Conservation (phyloP, 2,888 invertebrate genomes). For the Heliconius cydno region DNA sequence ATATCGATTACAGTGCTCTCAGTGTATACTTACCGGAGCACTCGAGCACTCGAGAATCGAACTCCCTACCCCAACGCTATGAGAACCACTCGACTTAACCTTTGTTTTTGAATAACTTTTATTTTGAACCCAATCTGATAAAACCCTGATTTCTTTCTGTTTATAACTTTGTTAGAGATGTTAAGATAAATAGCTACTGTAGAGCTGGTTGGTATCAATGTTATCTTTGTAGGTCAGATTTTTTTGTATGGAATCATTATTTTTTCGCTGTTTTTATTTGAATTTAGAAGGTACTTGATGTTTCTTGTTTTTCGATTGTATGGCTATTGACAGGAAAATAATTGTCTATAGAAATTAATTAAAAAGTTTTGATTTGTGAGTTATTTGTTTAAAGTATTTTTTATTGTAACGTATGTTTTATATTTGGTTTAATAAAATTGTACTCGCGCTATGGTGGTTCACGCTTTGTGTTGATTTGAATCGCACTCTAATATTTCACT, state of each 20-base stretch:
- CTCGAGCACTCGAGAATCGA: constrained; percentile 51
- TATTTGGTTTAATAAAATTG: too few species aligned
- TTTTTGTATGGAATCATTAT: constrained; percentile 6
- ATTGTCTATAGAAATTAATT: neutral
- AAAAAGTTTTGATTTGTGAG: neutral
- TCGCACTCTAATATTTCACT: too few species aligned
- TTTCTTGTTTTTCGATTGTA: constrained; percentile 6
- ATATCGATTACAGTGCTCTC: constrained; percentile 69
- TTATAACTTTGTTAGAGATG: constrained; percentile 50
- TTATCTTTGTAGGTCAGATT: constrained; percentile 15
- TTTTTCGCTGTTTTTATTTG: neutral
- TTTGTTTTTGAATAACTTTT: constrained; percentile 53
- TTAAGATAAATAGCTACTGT: neutral
- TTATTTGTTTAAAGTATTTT: neutral
- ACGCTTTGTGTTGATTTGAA: too few species aligned
- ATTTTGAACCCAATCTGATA: constrained; percentile 49
- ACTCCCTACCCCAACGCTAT: constrained; percentile 49
- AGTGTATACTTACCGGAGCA: constrained; percentile 53
- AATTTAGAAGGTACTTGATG: neutral
- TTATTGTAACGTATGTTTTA: neutral
- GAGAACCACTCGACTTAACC: constrained; percentile 53
- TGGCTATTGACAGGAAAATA: neutral
- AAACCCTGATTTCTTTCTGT: constrained; percentile 33
- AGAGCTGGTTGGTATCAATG: constrained; percentile 32
- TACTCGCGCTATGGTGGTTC: too few species aligned